These are phyloP conservation scores for Leptinotarsa defecta DNA, from an alignment of 1,140 invertebrate species.

Conservation along the genomic window DNA sequence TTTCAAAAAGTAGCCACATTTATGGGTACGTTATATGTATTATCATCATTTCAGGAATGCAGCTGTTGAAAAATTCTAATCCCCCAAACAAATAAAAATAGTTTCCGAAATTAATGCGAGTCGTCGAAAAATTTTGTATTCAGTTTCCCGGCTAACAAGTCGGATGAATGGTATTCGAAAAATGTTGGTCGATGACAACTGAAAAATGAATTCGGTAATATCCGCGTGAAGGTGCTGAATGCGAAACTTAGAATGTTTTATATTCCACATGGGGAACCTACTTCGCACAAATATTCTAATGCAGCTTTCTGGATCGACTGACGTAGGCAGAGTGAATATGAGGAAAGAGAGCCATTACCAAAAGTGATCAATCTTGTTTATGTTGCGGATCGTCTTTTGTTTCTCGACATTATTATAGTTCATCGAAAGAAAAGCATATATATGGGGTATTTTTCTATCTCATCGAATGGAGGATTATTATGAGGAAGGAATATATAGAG, in stretches of 20 bases:
- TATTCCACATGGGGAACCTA: neutral
- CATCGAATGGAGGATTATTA: neutral
- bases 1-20: too few species aligned
- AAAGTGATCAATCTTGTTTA: conserved; percentile 1
- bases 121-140: too few species aligned
- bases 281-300: neutral
- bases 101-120: too few species aligned
- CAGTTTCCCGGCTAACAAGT: too few species aligned
- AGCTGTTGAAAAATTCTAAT: too few species aligned
- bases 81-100: too few species aligned
- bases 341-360: neutral
- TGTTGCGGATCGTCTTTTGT: neutral
- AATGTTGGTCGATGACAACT: neutral
- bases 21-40: too few species aligned
- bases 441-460: neutral
- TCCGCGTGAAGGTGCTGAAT: neutral
- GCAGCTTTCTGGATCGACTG: neutral
- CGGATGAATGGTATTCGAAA: neutral
- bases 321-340: neutral
- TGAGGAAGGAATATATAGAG: neutral
- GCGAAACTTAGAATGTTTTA: neutral
- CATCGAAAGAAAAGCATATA: neutral
- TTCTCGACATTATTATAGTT: conserved; percentile 2
- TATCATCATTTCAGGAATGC: too few species aligned
- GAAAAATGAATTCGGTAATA: neutral